Conservation (phyloP, 1,140 invertebrate species). For the Solenopsis fugax region DNA sequence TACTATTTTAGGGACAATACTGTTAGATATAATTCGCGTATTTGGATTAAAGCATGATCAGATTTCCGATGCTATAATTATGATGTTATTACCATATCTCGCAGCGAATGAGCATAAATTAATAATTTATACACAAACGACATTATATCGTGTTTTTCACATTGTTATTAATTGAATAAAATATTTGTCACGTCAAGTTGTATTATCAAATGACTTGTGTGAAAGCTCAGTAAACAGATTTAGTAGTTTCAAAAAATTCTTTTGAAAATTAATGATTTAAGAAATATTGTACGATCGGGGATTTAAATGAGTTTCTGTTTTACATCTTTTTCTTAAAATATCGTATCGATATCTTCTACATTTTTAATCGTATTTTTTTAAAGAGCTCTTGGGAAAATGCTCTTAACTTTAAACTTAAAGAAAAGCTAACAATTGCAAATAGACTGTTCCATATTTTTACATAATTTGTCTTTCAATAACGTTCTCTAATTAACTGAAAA, state of each 20-base stretch:
- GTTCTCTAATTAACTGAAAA: neutral
- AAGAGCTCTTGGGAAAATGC: neutral
- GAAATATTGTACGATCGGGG: neutral
- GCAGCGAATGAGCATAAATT: conserved; percentile 14
- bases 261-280: neutral
- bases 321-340: neutral
- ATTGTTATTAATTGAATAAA: conserved; percentile 9
- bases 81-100: conserved; percentile 30
- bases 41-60: conserved; percentile 7
- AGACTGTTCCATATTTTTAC: neutral
- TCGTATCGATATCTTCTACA: neutral
- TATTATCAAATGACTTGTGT: neutral
- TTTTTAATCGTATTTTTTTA: neutral
- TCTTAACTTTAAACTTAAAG: neutral
- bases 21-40: neutral
- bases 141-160: neutral
- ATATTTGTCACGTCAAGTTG: neutral
- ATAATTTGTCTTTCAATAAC: neutral
- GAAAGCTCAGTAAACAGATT: conserved; percentile 9
- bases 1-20: neutral
- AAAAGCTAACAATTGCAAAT: neutral
- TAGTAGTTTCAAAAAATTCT: neutral
- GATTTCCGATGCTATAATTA: conserved; percentile 39
- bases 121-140: neutral
- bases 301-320: neutral